Percentiles rank a stretch among this genome's conserved stretches.
phyloP scores from a whole-genome alignment of 1,140 invertebrate species.

The Bombus ignitus region DNA sequence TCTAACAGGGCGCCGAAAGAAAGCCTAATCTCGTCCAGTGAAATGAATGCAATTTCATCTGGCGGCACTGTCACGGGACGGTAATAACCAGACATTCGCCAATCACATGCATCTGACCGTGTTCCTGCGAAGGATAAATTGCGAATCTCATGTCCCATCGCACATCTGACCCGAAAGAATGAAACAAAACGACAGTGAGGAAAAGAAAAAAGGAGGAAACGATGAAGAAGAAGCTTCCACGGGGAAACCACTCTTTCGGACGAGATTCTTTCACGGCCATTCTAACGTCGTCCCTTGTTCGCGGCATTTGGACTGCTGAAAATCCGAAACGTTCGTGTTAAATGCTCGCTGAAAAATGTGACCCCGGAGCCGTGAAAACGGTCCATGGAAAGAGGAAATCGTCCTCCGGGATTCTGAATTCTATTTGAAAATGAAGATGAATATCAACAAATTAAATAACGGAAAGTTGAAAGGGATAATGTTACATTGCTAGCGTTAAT shows the following conservation, averaged over 20 bases:
- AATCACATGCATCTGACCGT: neutral
- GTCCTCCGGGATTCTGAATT: neutral
- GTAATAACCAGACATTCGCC: neutral
- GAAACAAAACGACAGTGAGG: neutral
- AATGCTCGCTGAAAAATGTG: conserved; percentile 30
- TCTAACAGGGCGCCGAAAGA: neutral
- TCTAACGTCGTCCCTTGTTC: conserved; percentile 9
- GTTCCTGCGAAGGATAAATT: conserved; percentile 28
- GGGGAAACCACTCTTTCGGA: conserved; percentile 2
- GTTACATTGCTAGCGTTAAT: neutral
- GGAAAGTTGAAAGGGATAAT: neutral
- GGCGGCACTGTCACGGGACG: neutral
- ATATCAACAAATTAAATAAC: neutral
- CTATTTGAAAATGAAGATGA: neutral
- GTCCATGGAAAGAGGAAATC: neutral
- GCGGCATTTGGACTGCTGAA: conserved; percentile 16
- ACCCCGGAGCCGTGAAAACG: neutral
- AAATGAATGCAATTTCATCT: neutral
- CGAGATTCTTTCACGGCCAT: conserved; percentile 35
- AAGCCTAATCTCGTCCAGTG: no score
- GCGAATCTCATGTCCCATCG: conserved; percentile 28
- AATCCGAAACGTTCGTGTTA: conserved; percentile 22
- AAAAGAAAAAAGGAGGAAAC: neutral
- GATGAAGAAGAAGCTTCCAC: neutral
- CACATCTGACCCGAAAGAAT: neutral